Percentiles rank a stretch among this genome's conserved stretches.
Conservation (phyloP, 2,113 vertebrate genomes). For the Dasyprocta punctata region DNA sequence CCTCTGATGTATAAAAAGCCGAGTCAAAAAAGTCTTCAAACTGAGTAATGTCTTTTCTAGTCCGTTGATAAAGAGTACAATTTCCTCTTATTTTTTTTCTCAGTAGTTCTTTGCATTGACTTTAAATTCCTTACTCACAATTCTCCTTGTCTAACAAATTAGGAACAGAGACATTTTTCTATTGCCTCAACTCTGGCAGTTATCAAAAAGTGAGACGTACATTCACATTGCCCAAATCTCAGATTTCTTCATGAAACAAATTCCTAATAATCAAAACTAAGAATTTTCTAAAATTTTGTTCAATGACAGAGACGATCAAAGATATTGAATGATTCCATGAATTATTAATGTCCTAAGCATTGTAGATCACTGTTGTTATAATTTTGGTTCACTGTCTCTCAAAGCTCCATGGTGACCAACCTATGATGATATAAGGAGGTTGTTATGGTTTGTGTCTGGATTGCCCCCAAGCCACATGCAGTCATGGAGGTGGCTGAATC, state of each 20-base stretch:
- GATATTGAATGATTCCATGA: not conserved
- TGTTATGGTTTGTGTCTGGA: too few species aligned
- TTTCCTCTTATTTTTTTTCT: constrained; percentile 1
- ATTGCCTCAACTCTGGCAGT: not conserved
- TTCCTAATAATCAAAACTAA: not conserved
- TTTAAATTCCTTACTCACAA: not conserved
- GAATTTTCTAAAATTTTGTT: not conserved
- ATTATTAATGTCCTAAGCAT: not conserved
- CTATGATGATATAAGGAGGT: not conserved
- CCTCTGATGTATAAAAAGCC: not conserved
- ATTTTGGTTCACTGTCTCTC: not conserved
- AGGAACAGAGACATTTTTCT: not conserved
- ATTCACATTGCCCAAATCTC: not conserved
- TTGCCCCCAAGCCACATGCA: too few species aligned
- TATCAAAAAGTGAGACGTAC: not conserved
- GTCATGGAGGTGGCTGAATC: too few species aligned
- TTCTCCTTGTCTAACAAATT: not conserved
- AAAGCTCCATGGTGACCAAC: not conserved
- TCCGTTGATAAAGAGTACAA: not conserved
- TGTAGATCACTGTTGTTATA: not conserved
- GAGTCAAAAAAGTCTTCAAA: not conserved
- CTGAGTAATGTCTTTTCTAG: not conserved
- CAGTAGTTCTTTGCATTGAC: not conserved
- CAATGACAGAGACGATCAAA: not conserved
- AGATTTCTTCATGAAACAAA: not conserved